A percentile compares a stretch with the other conserved stretches of the same genome.
phyloP scores from a whole-genome alignment of 2,797 vertebrate species.

The Tympanoctomys barrerae region DNA sequence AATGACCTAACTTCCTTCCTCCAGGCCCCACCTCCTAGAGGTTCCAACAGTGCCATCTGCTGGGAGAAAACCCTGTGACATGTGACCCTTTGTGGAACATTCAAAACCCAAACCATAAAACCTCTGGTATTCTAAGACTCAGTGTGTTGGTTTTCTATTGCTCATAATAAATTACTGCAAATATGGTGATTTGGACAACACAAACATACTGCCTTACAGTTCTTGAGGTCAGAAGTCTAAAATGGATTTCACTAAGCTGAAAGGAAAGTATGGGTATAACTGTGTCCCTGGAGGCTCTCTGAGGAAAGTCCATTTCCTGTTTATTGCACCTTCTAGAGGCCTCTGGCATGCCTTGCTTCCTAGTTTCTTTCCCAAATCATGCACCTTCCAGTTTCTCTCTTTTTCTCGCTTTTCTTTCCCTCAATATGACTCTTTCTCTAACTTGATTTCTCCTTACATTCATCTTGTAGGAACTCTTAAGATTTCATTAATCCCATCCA shows the following conservation, averaged over 20 bases:
- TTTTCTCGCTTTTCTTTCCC: not conserved
- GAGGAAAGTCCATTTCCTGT: not conserved
- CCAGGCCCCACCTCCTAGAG: not conserved
- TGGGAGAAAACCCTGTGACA: not conserved
- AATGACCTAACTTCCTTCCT: not conserved
- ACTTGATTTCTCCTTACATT: not conserved
- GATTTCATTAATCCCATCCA: not conserved
- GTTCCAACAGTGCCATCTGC: not conserved
- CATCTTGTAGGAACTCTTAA: not conserved
- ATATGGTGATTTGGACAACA: not conserved
- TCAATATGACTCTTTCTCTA: not conserved
- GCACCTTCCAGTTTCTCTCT: not conserved
- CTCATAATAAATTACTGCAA: not conserved
- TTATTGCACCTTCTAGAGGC: not conserved
- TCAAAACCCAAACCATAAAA: not conserved
- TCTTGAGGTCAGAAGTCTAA: not conserved
- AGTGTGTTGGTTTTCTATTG: not conserved
- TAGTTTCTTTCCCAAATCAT: not conserved
- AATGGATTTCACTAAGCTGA: not conserved
- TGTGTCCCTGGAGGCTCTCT: not conserved
- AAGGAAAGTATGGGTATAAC: not conserved
- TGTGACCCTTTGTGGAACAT: not conserved
- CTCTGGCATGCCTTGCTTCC: not conserved
- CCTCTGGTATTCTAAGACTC: not conserved
- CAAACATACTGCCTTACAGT: not conserved